These are phyloP conservation scores for Chironomus tepperi DNA, from an alignment of 1,140 invertebrate species.

Conservation along the genomic window DNA sequence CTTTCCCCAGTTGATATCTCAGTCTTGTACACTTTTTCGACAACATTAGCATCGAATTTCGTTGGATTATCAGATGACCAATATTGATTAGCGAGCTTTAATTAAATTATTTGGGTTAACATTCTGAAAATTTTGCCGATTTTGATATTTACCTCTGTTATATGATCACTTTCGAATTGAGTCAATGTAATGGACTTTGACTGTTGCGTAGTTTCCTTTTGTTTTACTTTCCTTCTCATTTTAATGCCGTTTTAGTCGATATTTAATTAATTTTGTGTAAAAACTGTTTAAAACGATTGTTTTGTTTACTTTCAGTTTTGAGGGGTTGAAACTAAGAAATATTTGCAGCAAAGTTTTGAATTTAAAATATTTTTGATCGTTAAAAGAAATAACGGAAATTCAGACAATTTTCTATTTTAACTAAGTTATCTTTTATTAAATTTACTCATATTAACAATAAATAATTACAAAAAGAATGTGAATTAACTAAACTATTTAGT, in stretches of 20 bases:
- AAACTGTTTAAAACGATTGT: background rate
- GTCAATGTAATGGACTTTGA: background rate
- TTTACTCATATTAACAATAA: background rate
- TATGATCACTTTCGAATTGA: background rate
- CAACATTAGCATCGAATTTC: constrained; percentile 57
- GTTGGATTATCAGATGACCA: constrained; percentile 72
- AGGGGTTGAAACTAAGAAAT: no score
- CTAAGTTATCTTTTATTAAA: background rate
- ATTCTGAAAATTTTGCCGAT: background rate
- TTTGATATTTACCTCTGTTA: background rate
- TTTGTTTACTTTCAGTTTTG: no score
- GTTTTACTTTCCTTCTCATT: constrained; percentile 25
- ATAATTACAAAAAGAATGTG: background rate
- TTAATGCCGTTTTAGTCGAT: background rate
- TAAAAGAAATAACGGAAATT: no score
- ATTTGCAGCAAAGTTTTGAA: no score
- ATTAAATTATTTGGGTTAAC: constrained; percentile 27
- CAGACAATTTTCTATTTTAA: no score
- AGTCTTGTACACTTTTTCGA: constrained; percentile 71
- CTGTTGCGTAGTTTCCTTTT: background rate
- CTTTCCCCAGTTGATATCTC: constrained; percentile 58
- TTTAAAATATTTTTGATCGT: no score
- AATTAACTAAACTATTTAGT: constrained; percentile 26
- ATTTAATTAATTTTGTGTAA: no score
- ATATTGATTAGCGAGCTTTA: constrained; percentile 75